Base-by-base conservation (phyloP, 2,113 vertebrate species). In the Oreotrochilus melanogaster region DNA sequence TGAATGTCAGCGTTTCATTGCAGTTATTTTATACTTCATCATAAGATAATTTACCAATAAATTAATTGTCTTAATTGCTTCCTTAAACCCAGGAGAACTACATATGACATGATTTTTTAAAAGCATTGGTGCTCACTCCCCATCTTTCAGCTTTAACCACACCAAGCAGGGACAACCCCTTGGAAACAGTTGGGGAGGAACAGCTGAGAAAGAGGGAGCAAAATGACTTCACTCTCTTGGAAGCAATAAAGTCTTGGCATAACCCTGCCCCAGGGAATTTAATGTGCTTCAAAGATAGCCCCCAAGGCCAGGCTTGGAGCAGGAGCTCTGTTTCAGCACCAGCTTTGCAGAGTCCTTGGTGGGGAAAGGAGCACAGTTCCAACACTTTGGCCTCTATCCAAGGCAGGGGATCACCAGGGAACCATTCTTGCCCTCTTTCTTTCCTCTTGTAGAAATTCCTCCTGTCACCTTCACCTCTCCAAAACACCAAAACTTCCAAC, bases 21-120 rank as follows among this genome's bases (percentile, higher is more conserved):
- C 97, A 96, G 95, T 97, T 96, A 97, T 97, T 97, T 96, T 97
- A 93, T 94, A 95, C 96, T 96, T 96, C 93, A 96, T 96, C 97
- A 97, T 96, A 85, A 92, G 89, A 96, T 96, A 96, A 97, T 97
- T 97, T 97, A 97, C 96, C 97, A 97, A 97, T 97, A 97, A 97
- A 97, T 97, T 97, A 97, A 97, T 92, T 96, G 96, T 70, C 86
- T 95, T 96, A 97, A 97, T 97, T 97, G 93, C 94, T 93, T 97
- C 82, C 78, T 87, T 86, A 72, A 89, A 95, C 86, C 57, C 65
- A 16, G 35, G 88, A 93, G 88, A 93, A 78, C 73, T 71, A 78
- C 94, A n/a, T 92, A 91, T 39, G 80, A 96, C 86, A 21, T 2
- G 88, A 87, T 90, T 90, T 94, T 33, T 69, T 0, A 7, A 9